phyloP scores from a whole-genome alignment of 1,140 invertebrate species.

The Bombus confusus region DNA sequence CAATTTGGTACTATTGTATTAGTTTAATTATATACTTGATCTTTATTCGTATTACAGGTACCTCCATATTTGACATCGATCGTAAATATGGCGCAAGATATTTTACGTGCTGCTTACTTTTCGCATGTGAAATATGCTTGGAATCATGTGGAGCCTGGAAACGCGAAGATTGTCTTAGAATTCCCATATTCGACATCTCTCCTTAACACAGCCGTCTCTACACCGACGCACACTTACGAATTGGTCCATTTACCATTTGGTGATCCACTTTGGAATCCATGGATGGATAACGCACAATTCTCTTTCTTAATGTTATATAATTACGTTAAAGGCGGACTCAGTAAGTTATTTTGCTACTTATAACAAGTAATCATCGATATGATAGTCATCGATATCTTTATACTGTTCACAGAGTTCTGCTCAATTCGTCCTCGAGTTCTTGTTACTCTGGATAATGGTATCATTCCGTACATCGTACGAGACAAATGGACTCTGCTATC shows the following conservation, averaged over 20 bases:
- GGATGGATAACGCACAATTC: constrained; percentile 70
- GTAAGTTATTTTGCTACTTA: constrained; percentile 43
- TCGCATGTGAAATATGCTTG: constrained; percentile 56
- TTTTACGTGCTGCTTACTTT: constrained; percentile 31
- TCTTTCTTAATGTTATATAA: constrained; percentile 25
- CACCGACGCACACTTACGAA: constrained; percentile 59
- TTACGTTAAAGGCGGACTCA: constrained; percentile 25
- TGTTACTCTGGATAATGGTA: constrained; percentile 60
- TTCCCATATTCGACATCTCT: constrained; percentile 56
- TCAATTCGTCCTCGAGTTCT: constrained; percentile 62
- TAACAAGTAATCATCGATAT: no score
- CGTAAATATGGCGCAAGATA: constrained; percentile 41
- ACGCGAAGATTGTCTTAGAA: constrained; percentile 56
- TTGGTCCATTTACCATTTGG: constrained; percentile 61
- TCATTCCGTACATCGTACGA: constrained; percentile 51
- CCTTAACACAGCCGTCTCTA: constrained; percentile 62
- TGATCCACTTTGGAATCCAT: constrained; percentile 48
- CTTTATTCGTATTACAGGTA: constrained; percentile 39
- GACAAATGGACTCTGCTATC: constrained; percentile 68
- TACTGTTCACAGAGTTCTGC: constrained; percentile 63
- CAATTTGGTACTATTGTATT: no score
- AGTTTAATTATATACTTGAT: background rate
- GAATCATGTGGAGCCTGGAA: constrained; percentile 51
- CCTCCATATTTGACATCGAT: constrained; percentile 32
- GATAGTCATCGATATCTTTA: background rate